Evolutionary conservation across 2,888 invertebrate species (phyloP).

Genomic region (Pedicia rivosa): DNA sequence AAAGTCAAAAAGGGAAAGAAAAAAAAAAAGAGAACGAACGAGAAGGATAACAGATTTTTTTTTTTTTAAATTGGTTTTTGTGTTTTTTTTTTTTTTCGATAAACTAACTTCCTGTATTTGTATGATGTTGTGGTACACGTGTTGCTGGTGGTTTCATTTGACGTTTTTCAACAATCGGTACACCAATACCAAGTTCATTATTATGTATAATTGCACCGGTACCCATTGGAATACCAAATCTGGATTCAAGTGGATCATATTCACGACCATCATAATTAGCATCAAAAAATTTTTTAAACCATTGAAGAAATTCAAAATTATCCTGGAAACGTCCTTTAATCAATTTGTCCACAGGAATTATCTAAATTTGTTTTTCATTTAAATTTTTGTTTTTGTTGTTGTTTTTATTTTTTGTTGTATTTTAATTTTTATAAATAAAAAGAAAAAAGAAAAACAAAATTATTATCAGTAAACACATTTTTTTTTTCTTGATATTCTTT

Average conservation of each 20-base stretch:
- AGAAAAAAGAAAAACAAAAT: neutral
- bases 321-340: conserved; percentile 99
- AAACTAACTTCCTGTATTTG: conserved; percentile 5
- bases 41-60: no score
- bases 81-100: no score
- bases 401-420: neutral
- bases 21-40: no score
- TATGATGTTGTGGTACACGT: conserved; percentile 4
- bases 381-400: neutral
- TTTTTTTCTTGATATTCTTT: neutral
- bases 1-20: no score
- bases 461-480: neutral
- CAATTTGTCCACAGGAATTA: conserved; percentile 97
- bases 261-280: conserved; percentile 98
- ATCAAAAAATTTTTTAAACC: conserved; percentile 99
- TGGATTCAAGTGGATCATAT: conserved; percentile 82
- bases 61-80: no score
- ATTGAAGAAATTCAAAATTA: conserved; percentile 99
- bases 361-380: conserved; percentile 43
- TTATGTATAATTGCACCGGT: conserved; percentile 37
- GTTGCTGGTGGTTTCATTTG: conserved; percentile 22
- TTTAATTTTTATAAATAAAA: neutral
- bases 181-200: conserved; percentile 16
- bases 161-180: conserved; percentile 17
- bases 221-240: conserved; percentile 69